Base-by-base conservation (phyloP, 2,888 invertebrate genomes). In the Rambutsinella grinnellia region DNA sequence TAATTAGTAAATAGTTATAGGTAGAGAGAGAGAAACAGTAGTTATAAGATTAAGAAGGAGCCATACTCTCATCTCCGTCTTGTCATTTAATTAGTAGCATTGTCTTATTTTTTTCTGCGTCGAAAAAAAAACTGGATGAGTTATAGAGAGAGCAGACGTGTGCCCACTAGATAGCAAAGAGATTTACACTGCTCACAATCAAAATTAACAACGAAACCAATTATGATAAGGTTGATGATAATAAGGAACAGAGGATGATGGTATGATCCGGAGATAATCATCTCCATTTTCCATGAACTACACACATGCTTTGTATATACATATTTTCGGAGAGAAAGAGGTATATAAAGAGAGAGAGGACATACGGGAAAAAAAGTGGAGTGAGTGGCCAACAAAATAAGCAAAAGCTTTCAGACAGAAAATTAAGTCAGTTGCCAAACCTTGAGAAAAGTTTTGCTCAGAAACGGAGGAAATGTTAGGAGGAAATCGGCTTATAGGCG, bases 51-150 rank as follows among this genome's bases (percentile, higher is more conserved):
- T n/a, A n/a, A n/a, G n/a, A n/a, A n/a, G n/a, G n/a, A n/a, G n/a
- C 13, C 36, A 36, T 36, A 8, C 36, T 75, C 51, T 56, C 27
- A 44, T 63, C 61, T 46, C 49, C 61, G 63, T 78, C 69, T 66
- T 69, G 74, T 74, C 78, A 74, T 78, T 78, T 78, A 74, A 78
- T 78, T 74, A 78, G 74, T 70, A 74, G 36, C 56, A 75, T 67
- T 61, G 61, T 67, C 61, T 60, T 58, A 24, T 49, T 24, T 51
- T 21, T 36, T 60, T 19, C n/a, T n/a, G 36, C 6, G 36, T 13
- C 13, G 36, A 13, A 5, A 36, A 36, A n/a, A 36, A 36, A 36
- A 36, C 36, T 36, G 13, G 36, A 36, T 36, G 36, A 36, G 36
- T 36, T 36, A 36, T 36, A 36, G 36, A 36, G 6, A 36, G 6